phyloP scores from a whole-genome alignment of 2,113 vertebrate species.

The Xyliphius kryptos region DNA sequence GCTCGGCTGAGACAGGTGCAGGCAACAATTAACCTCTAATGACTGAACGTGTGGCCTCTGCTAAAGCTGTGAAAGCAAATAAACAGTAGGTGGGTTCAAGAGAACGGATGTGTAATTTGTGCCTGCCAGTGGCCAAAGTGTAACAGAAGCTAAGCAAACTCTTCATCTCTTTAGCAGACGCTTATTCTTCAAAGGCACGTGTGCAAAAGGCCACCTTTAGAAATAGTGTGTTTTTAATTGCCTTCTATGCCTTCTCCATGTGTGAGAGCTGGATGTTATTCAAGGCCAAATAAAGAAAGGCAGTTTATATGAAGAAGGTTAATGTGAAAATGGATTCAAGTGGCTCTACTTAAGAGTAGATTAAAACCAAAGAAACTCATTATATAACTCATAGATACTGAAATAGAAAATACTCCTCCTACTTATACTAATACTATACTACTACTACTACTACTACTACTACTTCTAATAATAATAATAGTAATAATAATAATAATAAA shows the following conservation, averaged over 20 bases:
- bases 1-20: slow-evolving; percentile 69
- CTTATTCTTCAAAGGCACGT: slow-evolving; percentile 47
- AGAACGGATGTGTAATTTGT: slow-evolving; percentile 50
- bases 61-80: slow-evolving; percentile 73
- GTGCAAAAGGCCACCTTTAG: slow-evolving; percentile 50
- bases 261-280: slow-evolving; percentile 51
- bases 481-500: too few relatives aligned
- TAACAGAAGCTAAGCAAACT: slow-evolving; percentile 53
- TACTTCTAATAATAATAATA: too few relatives aligned
- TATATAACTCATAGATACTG: too few relatives aligned
- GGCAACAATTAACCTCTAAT: slow-evolving; percentile 62
- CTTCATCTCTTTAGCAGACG: slow-evolving; percentile 78
- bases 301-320: slow-evolving; percentile 31
- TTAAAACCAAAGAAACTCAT: too few relatives aligned
- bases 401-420: too few relatives aligned
- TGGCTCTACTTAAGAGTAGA: too few relatives aligned
- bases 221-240: slow-evolving; percentile 66
- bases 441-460: too few relatives aligned
- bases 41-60: slow-evolving; percentile 50
- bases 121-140: slow-evolving; percentile 43
- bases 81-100: slow-evolving; percentile 67
- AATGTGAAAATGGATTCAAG: slow-evolving; percentile 29
- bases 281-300: slow-evolving; percentile 26
- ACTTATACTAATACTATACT: too few relatives aligned
- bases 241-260: slow-evolving; percentile 75